A percentile compares a stretch with the other conserved stretches of the same genome.
Conservation (phyloP, 1,140 invertebrate species). For the Drosophila pruinosa region DNA sequence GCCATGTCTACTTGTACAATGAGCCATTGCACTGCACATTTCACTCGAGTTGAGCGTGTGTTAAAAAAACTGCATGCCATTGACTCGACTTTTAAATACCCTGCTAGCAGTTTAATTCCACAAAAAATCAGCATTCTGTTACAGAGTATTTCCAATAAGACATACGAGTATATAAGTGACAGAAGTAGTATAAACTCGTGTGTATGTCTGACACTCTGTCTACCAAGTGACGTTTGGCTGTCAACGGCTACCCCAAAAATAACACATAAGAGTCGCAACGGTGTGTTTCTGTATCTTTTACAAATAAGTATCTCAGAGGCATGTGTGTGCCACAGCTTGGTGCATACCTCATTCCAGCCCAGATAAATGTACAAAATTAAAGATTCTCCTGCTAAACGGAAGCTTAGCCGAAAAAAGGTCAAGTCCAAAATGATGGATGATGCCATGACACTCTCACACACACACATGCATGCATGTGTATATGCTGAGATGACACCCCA, state of each 20-base stretch:
- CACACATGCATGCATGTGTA: conserved; percentile 21
- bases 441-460: conserved; percentile 62
- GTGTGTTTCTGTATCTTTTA: conserved; percentile 32
- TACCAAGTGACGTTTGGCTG: conserved; percentile 39
- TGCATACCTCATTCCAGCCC: conserved; percentile 37
- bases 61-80: neutral
- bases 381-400: conserved; percentile 73
- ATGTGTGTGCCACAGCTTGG: conserved; percentile 48
- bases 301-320: conserved; percentile 22
- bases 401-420: conserved; percentile 77
- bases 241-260: conserved; percentile 35
- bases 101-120: neutral
- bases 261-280: conserved; percentile 21
- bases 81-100: neutral
- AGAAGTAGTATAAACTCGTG: neutral
- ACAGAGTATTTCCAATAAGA: neutral
- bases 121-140: too few relatives aligned
- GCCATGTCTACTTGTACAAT: conserved; percentile 49
- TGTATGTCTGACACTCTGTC: conserved; percentile 14
- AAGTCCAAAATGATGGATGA: conserved; percentile 83
- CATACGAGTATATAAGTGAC: too few relatives aligned
- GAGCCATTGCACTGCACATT: conserved; percentile 68
- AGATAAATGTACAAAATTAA: conserved; percentile 74
- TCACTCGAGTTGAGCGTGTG: conserved; percentile 13
- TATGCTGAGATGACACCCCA: conserved; percentile 22